Conservation (phyloP, 2,113 vertebrate genomes). For the Poicephalus meyeri region DNA sequence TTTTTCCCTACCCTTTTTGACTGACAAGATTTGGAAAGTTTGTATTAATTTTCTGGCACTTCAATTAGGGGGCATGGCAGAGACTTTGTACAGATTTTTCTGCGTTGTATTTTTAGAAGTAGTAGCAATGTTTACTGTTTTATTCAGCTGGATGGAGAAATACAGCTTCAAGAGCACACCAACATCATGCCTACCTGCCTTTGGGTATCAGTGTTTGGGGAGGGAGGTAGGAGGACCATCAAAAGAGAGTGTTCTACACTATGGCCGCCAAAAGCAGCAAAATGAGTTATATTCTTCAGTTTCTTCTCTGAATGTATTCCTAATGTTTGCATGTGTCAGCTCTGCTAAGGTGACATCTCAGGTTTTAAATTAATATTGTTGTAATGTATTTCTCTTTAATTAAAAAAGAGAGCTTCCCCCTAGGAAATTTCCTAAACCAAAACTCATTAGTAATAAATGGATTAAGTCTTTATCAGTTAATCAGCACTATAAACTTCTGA, state of each 20-base stretch:
- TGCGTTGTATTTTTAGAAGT: not conserved
- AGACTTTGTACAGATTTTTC: not conserved
- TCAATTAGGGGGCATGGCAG: not conserved
- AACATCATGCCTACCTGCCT: not conserved
- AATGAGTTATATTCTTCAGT: not conserved
- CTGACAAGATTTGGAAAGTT: not conserved
- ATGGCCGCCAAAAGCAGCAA: not conserved
- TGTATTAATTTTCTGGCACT: not conserved
- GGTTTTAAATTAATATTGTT: conserved; percentile 44
- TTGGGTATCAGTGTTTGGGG: not conserved
- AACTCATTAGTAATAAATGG: conserved; percentile 48
- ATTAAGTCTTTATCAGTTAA: conserved; percentile 61
- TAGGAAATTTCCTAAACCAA: conserved; percentile 45
- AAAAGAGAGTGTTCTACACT: not conserved
- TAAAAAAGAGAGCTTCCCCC: not conserved
- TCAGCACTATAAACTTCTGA: conserved; percentile 56
- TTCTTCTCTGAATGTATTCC: not conserved
- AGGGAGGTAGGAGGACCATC: not conserved
- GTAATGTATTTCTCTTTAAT: conserved; percentile 51
- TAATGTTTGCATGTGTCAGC: not conserved
- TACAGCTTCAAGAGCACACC: not conserved
- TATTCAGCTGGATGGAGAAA: not conserved
- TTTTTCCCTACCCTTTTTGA: not conserved
- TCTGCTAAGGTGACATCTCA: conserved; percentile 23
- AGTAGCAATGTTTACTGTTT: not conserved